Base-by-base conservation (phyloP, 64 coral and sea anemone species). In the Stylophora pistillata region DNA sequence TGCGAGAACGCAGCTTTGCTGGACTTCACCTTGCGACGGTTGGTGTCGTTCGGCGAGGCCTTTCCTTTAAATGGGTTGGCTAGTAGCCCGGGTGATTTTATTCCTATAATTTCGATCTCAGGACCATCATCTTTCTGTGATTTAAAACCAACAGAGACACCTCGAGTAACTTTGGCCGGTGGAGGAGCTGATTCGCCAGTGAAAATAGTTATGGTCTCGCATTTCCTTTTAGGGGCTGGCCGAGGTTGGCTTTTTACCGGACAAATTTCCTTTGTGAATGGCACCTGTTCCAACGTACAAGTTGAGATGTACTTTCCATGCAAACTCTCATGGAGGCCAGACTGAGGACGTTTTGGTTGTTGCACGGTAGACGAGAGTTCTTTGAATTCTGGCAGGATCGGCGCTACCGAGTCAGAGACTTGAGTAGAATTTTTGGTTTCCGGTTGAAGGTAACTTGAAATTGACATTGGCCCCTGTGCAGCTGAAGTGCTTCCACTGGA, bases 71-170 rank as follows among this genome's bases (percentile, higher is more conserved):
- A 1, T 41, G 55, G 58, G 10, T 10, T 23, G 6, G 28, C 18
- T 34, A 58, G 27, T 32, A 7, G 17, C 30, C 78, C 26, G 20
- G 56, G 18, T 17, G 25, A 59, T 33, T 80, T 80, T 25, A 16
- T 80, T 10, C 32, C 17, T 32, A 80, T 14, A 17, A 80, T 80
- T 81, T 81, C 78, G 15, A 63, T 34, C 55, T 81, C 78, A 30
- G 17, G 30, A 30, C 29, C 12, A 13, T 37, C 28, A 30, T 81
- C 30, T 23, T 34, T 34, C 69, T 37, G 23, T 5, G 61, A 11
- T 16, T 7, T 27, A 23, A 34, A 0, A 13, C 25, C 30, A 7
- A 14, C 7, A 53, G 62, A 16, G 15, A 20, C 23, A 26, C 12
- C n/a, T 15, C 80, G 80, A 53, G 13, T 20, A 84, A 53, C 32